phyloP scores from a whole-genome alignment of 23 tunicate genomes.

The Diplosoma virens region DNA sequence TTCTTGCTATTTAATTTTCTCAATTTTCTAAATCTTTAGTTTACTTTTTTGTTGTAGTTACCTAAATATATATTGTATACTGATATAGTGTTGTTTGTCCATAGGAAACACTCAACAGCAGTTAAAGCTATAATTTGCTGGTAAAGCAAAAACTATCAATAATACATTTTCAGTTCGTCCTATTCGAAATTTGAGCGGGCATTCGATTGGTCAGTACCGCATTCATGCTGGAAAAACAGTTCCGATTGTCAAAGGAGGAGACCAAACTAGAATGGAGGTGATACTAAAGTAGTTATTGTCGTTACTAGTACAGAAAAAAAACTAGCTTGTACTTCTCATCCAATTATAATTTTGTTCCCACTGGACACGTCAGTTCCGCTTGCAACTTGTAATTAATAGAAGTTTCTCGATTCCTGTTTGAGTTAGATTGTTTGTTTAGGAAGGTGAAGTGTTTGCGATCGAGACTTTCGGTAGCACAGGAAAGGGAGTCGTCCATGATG shows the following conservation, averaged over 20 bases:
- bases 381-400: no score
- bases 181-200: conserved; percentile 90
- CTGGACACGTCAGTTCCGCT: no score
- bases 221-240: conserved; percentile 99
- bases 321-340: no score
- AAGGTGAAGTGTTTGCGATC: conserved; percentile 99
- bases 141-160: no score
- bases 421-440: conserved; percentile 62
- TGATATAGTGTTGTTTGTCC: no score
- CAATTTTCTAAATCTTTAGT: no score
- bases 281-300: not conserved
- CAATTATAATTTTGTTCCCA: no score
- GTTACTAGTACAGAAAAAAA: not conserved
- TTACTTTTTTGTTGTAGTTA: not conserved
- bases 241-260: conserved; percentile 97
- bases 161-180: conserved; percentile 72
- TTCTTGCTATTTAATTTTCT: no score
- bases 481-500: conserved; percentile 91
- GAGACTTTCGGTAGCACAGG: conserved; percentile 99
- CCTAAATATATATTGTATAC: no score
- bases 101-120: no score
- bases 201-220: conserved; percentile 88
- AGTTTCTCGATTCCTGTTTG: no score
- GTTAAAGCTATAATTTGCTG: no score
- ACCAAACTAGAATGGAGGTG: conserved; percentile 97